Evolutionary conservation across 1,140 invertebrate genomes (phyloP).

Genomic region (Drosophila insularis): DNA sequence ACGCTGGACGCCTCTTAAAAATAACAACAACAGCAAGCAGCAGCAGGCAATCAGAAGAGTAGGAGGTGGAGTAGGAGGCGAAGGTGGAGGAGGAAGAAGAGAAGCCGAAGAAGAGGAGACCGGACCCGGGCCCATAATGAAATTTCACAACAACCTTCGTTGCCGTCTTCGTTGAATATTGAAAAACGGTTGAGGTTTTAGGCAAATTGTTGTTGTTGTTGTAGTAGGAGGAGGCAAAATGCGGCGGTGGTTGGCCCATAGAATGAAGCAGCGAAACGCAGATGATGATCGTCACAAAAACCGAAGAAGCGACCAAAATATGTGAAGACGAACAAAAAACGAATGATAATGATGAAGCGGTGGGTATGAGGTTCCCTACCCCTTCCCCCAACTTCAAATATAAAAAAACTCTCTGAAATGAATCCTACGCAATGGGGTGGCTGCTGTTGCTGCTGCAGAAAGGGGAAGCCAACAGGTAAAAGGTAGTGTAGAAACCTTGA

Average conservation of each 20-base stretch:
- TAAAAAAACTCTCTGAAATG: slow-evolving; percentile 53
- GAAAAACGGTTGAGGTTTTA: slow-evolving; percentile 79
- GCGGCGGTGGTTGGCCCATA: slow-evolving; percentile 59
- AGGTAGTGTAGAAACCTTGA: slow-evolving; percentile 74
- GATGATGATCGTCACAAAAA: slow-evolving; percentile 67
- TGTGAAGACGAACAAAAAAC: slow-evolving; percentile 61
- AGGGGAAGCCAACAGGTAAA: slow-evolving; percentile 72
- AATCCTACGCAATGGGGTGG: slow-evolving; percentile 79
- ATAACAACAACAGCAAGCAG: slow-evolving; percentile 59
- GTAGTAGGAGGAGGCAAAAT: slow-evolving; percentile 62
- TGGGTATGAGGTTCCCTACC: slow-evolving; percentile 27
- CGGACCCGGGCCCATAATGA: slow-evolving; percentile 74
- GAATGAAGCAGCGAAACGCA: slow-evolving; percentile 77
- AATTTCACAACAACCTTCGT: slow-evolving; percentile 80
- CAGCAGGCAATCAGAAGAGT: slow-evolving; percentile 62
- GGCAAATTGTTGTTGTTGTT: slow-evolving; percentile 54
- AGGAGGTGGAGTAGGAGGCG: slow-evolving; percentile 22
- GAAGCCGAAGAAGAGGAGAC: slow-evolving; percentile 17
- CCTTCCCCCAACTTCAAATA: slow-evolving; percentile 1
- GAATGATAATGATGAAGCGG: slow-evolving; percentile 51
- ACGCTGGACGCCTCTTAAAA: slow-evolving; percentile 78
- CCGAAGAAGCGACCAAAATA: slow-evolving; percentile 60
- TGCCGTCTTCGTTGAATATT: slow-evolving; percentile 73
- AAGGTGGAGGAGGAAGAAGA: slow-evolving; percentile 31
- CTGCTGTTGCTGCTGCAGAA: slow-evolving; percentile 59